These are phyloP conservation scores for Drosophila gaucha DNA, from an alignment of 2,888 invertebrate species.

Conservation along the genomic window DNA sequence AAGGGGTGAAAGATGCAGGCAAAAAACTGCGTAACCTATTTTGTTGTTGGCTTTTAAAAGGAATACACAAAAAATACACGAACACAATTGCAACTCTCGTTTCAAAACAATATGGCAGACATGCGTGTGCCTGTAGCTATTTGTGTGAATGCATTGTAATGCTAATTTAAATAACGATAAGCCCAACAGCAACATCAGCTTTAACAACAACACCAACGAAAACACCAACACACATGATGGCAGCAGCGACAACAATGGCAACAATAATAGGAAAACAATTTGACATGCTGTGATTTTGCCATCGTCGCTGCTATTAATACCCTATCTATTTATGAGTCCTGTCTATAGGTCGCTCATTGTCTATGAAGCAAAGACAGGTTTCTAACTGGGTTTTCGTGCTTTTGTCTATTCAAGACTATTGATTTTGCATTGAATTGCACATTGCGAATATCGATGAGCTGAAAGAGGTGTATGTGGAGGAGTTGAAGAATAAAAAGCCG, in stretches of 20 bases:
- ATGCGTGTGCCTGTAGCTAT: constrained; percentile 24
- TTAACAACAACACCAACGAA: constrained; percentile 39
- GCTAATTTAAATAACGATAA: constrained; percentile 80
- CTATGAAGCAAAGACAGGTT: neutral
- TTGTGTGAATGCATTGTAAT: constrained; percentile 67
- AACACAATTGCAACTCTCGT: constrained; percentile 27
- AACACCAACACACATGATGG: constrained; percentile 39
- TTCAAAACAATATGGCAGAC: constrained; percentile 62
- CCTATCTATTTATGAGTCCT: constrained; percentile 10
- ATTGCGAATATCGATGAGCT: too few relatives aligned
- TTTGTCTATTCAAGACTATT: too few relatives aligned
- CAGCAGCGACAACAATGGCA: constrained; percentile 53
- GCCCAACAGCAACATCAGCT: constrained; percentile 57
- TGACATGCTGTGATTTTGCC: constrained; percentile 74
- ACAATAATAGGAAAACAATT: constrained; percentile 79
- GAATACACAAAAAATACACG: neutral
- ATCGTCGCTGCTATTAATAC: constrained; percentile 29
- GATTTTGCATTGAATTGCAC: too few relatives aligned
- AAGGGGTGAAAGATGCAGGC: constrained; percentile 2
- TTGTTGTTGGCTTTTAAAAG: constrained; percentile 21
- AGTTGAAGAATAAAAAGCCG: too few relatives aligned
- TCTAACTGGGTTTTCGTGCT: too few relatives aligned
- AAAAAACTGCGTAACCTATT: constrained; percentile 47
- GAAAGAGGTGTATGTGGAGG: too few relatives aligned
- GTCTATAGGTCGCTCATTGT: neutral